Base-by-base conservation (phyloP, 2,113 vertebrate species). In the Hydrochoerus hydrochaeris region DNA sequence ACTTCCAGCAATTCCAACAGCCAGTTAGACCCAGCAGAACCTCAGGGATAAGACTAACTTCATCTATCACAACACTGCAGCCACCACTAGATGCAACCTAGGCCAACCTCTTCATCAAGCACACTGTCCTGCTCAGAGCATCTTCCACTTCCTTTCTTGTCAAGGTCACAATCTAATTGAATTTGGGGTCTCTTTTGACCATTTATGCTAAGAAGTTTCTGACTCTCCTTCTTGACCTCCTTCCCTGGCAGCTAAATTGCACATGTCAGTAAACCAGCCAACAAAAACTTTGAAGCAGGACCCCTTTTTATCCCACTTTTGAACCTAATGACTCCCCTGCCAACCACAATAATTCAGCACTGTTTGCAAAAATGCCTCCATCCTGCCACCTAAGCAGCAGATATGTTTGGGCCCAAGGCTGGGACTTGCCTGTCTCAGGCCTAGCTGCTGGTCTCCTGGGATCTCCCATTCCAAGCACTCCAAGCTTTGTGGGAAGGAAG, bases 401-500 rank as follows among this genome's bases (percentile, higher is more conserved):
- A 26, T 35, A 49, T 32, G 12, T 78, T 35, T 0, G 24, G 63
- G 54, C 69, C 57, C 46, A 38, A 60, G 10, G 77, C 28, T 85
- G 46, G 75, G 41, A 90, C 30, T 62, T 46, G 67, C 8, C 46
- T 87, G 44, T 94, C 69, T 84, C 58, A 49, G 62, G 81, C 26
- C 83, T 44, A 85, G 54, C 28, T 65, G 67, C 38, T 73, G 52
- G 35, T 65, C 71, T 87, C 93, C 65, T 62, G 88, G 77, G 89
- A 85, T 89, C 41, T 92, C 85, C 97, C 91, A 93, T 78, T 41
- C 90, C 97, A 94, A 90, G 35, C 91, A 84, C 77, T 80, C 22
- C 26, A 52, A 80, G 90, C 22, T 97, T 92, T 82, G 89, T 73
- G 69, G 78, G 62, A 92, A 94, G 88, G 54, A 97, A 87, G 19